phyloP scores from a whole-genome alignment of 2,797 vertebrate genomes.

The Acanthornis magna region DNA sequence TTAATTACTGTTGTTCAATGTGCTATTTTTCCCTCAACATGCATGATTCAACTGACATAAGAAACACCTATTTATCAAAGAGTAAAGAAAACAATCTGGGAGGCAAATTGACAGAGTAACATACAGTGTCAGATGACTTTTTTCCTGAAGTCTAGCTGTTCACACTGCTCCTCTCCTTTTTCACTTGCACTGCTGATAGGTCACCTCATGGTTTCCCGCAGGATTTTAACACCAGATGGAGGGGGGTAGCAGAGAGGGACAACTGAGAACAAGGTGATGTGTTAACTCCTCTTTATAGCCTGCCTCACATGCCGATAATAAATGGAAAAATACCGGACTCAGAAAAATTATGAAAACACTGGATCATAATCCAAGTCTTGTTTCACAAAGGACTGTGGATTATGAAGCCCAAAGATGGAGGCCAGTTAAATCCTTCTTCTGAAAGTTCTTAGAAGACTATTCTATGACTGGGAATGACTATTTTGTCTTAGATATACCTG shows the following conservation, averaged over 20 bases:
- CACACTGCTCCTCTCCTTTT: not conserved
- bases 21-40: not conserved
- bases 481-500: not conserved
- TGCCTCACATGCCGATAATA: not conserved
- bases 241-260: not conserved
- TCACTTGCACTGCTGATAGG: not conserved
- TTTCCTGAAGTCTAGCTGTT: not conserved
- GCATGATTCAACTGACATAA: not conserved
- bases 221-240: not conserved
- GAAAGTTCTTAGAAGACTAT: not conserved
- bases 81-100: not conserved
- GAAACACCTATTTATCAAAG: not conserved
- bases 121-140: not conserved
- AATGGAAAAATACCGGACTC: not conserved
- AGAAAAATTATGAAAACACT: not conserved
- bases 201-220: not conserved
- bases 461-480: not conserved
- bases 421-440: not conserved
- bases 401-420: not conserved
- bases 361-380: not conserved
- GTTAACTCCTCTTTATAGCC: not conserved
- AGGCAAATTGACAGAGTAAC: not conserved
- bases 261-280: not conserved
- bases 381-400: not conserved
- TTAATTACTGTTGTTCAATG: not conserved